A percentile compares a stretch with the other conserved stretches of the same genome.
These are phyloP conservation scores for Spinus pinus DNA, from an alignment of 2,797 vertebrate genomes.

Conservation along the genomic window DNA sequence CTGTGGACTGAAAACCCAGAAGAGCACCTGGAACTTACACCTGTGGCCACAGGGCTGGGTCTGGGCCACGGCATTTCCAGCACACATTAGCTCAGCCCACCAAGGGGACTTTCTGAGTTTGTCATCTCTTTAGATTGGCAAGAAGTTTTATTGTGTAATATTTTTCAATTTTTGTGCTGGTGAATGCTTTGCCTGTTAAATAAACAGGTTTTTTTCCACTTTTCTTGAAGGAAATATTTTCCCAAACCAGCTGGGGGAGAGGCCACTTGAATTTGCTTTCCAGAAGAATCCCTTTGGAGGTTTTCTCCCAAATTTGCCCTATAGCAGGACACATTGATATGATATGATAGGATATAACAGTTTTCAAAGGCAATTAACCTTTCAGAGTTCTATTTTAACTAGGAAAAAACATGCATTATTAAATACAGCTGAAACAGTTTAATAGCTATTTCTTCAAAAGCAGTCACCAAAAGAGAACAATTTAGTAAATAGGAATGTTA, in stretches of 20 bases:
- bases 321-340: background rate
- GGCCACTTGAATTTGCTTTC: background rate
- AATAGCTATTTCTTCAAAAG: background rate
- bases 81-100: background rate
- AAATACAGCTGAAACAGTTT: background rate
- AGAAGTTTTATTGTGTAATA: background rate
- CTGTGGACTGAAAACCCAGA: background rate
- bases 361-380: background rate
- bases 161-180: background rate
- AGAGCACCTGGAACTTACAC: background rate
- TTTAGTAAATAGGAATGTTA: background rate
- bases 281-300: background rate
- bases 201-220: background rate
- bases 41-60: background rate
- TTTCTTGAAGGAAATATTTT: background rate
- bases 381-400: background rate
- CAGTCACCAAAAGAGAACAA: background rate
- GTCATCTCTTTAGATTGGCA: background rate
- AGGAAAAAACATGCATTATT: background rate
- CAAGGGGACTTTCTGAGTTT: background rate
- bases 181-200: background rate
- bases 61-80: background rate
- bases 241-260: accelerated
- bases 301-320: background rate
- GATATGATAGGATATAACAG: background rate